Base-by-base conservation (phyloP, 2,113 vertebrate species). In the Plectropomus leopardus region DNA sequence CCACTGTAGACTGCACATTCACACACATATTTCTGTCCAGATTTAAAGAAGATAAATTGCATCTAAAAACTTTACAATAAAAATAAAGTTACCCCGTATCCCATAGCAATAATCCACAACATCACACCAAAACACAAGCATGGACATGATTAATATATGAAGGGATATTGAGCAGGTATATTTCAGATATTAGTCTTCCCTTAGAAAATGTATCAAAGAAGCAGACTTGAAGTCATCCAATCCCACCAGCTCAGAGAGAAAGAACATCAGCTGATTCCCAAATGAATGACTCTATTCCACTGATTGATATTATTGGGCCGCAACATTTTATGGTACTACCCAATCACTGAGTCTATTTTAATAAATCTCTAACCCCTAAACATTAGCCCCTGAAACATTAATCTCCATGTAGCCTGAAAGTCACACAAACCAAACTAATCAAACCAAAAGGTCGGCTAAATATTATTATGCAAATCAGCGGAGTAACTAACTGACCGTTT, bases 401-500 rank as follows among this genome's bases (percentile, higher is more conserved):
- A 86, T 88, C 83, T 83, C 76, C 45, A 69, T 30, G 32, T 64
- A 47, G 70, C 51, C 65, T 7, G 24, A 78, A 72, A 78, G 55
- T 85, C 75, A 40, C 72, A 69, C 72, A 81, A 82, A 88, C 60
- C 48, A 68, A 89, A 88, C 63, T 72, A 88, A 82, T 88, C 80
- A 86, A 77, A 82, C 61, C 78, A 80, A 90, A 92, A 86, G 84
- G 88, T 84, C 36, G 71, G 73, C 86, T 86, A 76, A 65, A 83
- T 85, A 65, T 73, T 87, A 83, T 87, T 87, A 89, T 89, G 91
- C 78, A 89, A 92, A 93, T 91, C 64, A 79, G 54, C 3, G 17
- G 58, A 78, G 44, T 74, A 71, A 84, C 76, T 82, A 80, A 86
- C 78, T 80, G 71, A 55, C 76, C 32, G 58, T 81, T 86, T 90